Base-by-base conservation (phyloP, 2,113 vertebrate species). In the Numenius arquata region DNA sequence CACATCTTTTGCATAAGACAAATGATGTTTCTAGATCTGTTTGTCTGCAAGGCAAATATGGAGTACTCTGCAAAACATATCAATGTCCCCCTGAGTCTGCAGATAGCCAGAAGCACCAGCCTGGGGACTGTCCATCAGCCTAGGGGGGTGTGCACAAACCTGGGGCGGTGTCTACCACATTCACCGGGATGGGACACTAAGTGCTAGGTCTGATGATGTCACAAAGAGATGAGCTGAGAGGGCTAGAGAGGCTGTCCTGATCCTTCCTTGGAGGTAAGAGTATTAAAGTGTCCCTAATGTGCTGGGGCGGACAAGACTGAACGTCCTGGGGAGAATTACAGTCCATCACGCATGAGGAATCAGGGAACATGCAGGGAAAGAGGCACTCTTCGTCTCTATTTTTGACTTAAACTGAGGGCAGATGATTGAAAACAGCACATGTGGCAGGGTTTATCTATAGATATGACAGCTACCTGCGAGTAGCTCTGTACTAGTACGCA, bases 291-390 rank as follows among this genome's bases (percentile, higher is more conserved):
- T 71, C 20, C 50, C 53, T 79, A 29, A 12, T 30, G 15, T 27
- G 3, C 76, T 55, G 55, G 20, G 16, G 11, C 26, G 77, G 67
- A 74, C 38, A 58, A 53, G 41, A 41, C 10, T 62, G 71, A 85
- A 66, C 1, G 4, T 5, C 25, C 17, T 73, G 15, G 18, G 21
- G 65, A 95, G n/a, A 82, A 76, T n/a, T 53, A 40, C 11, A 93
- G 71, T 17, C 30, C 27, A 45, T 65, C 45, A 76, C 3, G 2
- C 30, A 34, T 0, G 0, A 76, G 23, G 32, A 52, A 50, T 40
- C 26, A 62, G n/a, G 29, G 40, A 85, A 30, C 21, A 27, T 9
- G 34, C 29, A 75, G 21, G 20, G 40, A 73, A 89, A 65, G 65
- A 82, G 9, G 8, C 27, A 34, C 11, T 40, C 62, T 47, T 65